Evolutionary conservation across 2,888 invertebrate genomes (phyloP), one percentile per base, ranked within the genome.

Genomic region (Leptinotarsa rubiginosa): DNA sequence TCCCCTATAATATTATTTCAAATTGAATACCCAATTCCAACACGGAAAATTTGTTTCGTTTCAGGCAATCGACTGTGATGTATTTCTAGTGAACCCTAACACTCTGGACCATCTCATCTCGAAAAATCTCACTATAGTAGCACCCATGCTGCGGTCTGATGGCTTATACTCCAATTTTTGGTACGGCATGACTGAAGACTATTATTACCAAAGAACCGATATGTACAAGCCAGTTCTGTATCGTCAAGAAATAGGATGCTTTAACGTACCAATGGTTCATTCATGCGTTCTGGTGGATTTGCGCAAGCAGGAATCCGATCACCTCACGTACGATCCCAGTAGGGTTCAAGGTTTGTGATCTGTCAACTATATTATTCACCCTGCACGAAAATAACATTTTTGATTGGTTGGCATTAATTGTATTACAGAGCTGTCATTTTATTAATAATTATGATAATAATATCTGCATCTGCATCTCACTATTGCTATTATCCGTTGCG

Each of bases 131-230:
- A 89, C 92, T 3, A 89, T 97, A 13, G 92, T 93, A 3, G 94
- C 97, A 0, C 98, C 98, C 0, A 93, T 98, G 93, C 88, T 98
- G 47, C 89, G 92, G 70, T 95, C 97, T 0, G 95, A 96, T 75
- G 95, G 95, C 16, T 87, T 95, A 52, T 98, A 98, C 87, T 96
- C 97, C 20, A 99, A 99, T 87, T 99, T 96, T 88, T 99, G 98
- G 98, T 95, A 95, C 81, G 98, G 95, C 4, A 97, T 98, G 95
- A 92, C 94, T 0, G 90, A 92, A 0, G 91, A 94, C 76, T 97
- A 94, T 85, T 95, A 97, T 86, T 96, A 96, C 85, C 87, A 91
- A 79, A 90, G 97, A 82, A 95, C 96, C 0, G 94, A 95, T 5
- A 93, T 95, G 64, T 99, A 98, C 85, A 92, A 93, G 81, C 92